phyloP scores from a whole-genome alignment of 2,113 vertebrate genomes.

The Zeus faber region DNA sequence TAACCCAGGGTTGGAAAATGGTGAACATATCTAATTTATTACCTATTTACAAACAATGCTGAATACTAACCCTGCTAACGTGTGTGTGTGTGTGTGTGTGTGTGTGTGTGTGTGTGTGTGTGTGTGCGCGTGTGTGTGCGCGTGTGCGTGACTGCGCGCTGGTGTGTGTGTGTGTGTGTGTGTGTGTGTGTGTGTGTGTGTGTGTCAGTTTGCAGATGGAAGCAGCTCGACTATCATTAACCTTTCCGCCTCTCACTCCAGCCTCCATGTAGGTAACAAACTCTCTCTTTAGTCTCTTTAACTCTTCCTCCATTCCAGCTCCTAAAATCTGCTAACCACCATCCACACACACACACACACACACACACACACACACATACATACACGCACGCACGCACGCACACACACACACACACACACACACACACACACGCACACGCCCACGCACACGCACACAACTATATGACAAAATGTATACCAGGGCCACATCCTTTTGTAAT shows the following conservation, averaged over 20 bases:
- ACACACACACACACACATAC: conserved; percentile 2
- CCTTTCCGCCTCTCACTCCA: conserved; percentile 77
- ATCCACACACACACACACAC: conserved; percentile 4
- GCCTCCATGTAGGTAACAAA: conserved; percentile 88
- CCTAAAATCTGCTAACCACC: neutral
- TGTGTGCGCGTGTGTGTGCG: conserved; percentile 8
- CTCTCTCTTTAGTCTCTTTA: conserved; percentile 26
- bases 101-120: conserved; percentile 1
- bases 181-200: conserved; percentile 22
- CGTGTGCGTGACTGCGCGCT: conserved; percentile 20
- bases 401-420: conserved; percentile 39
- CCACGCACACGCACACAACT: no score
- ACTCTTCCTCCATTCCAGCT: conserved; percentile 6
- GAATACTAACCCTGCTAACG: neutral
- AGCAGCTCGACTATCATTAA: conserved; percentile 87
- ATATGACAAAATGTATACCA: no score
- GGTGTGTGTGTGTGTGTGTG: conserved; percentile 18
- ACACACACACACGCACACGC: no score
- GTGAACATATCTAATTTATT: no score
- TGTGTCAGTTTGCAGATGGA: conserved; percentile 74
- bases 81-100: neutral
- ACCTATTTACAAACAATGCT: no score
- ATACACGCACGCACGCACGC: conserved; percentile 2
- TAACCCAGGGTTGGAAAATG: no score
- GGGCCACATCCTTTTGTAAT: no score